Conservation (phyloP, 2,113 vertebrate genomes). For the human region GRCh38 chr22:38046501-38047000, state of each 20-base stretch:
- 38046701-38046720: not conserved
- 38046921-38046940: not conserved
- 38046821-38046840: not conserved
- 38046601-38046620: constrained; percentile 58
- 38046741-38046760: not conserved
- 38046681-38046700: fast-evolving
- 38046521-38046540: constrained; percentile 85
- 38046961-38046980: not conserved
- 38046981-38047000: not conserved
- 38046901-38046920: not conserved
- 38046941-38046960: not conserved
- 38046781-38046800: not conserved
- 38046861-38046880: not conserved
- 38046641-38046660: not conserved
- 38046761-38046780: not conserved
- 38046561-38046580: constrained; percentile 65
- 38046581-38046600: not conserved
- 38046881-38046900: not conserved
- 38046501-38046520: constrained; percentile 77
- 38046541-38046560: constrained; percentile 79
- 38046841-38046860: not conserved
- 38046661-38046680: not conserved
- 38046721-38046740: not conserved
- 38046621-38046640: not conserved
- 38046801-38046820: not conserved